A percentile compares a stretch with the other conserved stretches of the same genome.
These are phyloP conservation scores for Drosophila nr. medialis DNA, from an alignment of 2,888 invertebrate species.

Conservation along the genomic window DNA sequence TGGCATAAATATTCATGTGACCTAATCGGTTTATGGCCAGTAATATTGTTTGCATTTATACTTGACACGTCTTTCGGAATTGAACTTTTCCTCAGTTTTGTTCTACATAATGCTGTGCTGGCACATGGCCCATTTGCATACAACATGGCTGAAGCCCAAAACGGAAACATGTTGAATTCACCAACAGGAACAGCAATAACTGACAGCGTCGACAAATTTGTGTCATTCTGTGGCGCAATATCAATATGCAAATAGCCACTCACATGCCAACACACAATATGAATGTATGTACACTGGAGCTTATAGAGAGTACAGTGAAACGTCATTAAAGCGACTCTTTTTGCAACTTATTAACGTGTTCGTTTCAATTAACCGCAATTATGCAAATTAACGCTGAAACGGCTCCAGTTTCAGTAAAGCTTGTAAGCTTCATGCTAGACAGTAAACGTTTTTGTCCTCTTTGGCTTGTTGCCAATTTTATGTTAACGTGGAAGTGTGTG, in stretches of 20 bases:
- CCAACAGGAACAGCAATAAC: neutral
- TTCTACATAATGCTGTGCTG: constrained; percentile 11
- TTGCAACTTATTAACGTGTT: constrained; percentile 48
- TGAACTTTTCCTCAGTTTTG: constrained; percentile 40
- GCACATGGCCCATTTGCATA: constrained; percentile 48
- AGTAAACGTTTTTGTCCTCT: constrained; percentile 3
- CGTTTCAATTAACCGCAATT: constrained; percentile 62
- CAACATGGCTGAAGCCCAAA: constrained; percentile 26
- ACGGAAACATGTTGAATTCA: constrained; percentile 22
- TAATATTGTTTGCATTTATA: constrained; percentile 55
- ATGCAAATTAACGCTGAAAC: constrained; percentile 46
- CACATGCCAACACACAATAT: neutral
- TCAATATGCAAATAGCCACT: constrained; percentile 34
- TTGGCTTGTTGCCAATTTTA: constrained; percentile 16
- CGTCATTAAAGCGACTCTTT: constrained; percentile 7
- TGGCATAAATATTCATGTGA: constrained; percentile 74
- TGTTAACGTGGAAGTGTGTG: neutral
- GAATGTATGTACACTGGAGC: neutral
- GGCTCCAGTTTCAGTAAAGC: constrained; percentile 17
- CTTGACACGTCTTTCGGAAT: constrained; percentile 60
- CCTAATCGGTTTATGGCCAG: constrained; percentile 72
- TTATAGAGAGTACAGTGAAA: constrained; percentile 7
- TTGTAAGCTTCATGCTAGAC: constrained; percentile 13
- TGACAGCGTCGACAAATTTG: constrained; percentile 4
- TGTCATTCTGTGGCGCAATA: constrained; percentile 32